A percentile compares a stretch with the other conserved stretches of the same genome.
Evolutionary conservation across 2,113 vertebrate species (phyloP).

Genomic region (Phrynocephalus versicolor): DNA sequence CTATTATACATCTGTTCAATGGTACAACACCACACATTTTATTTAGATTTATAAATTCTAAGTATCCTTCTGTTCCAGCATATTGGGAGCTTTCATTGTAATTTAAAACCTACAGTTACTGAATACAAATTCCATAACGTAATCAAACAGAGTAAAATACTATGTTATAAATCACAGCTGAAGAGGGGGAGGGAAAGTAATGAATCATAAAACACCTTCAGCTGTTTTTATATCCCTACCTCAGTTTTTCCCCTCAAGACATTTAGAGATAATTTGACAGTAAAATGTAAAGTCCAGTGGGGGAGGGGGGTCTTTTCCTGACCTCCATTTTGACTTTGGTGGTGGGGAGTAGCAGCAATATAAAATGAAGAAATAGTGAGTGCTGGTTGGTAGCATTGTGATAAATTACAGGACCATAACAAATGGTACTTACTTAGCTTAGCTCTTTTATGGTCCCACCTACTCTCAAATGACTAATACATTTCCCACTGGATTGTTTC

Average conservation of each 20-base stretch:
- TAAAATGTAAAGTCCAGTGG: background rate
- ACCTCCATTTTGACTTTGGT: background rate
- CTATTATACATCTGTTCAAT: background rate
- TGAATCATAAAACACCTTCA: background rate
- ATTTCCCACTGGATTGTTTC: background rate
- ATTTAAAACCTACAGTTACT: background rate
- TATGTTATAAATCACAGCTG: background rate
- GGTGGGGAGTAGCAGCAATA: background rate
- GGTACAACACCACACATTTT: conserved; percentile 3
- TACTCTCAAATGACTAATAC: conserved; percentile 21
- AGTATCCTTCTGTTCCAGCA: background rate
- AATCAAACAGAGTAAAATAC: conserved; percentile 29
- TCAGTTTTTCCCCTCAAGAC: background rate
- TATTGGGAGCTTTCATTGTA: conserved; percentile 8
- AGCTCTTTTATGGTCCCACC: conserved; percentile 12
- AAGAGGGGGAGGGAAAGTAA: background rate
- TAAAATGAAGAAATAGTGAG: background rate
- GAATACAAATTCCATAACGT: conserved; percentile 33
- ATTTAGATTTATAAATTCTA: conserved; percentile 12
- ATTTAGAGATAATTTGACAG: background rate
- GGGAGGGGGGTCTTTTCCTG: conserved; percentile 8
- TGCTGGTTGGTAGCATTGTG: background rate
- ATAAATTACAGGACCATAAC: conserved; percentile 26
- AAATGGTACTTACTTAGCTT: conserved; percentile 3
- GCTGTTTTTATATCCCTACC: background rate